Evolutionary conservation across 2,797 vertebrate species (phyloP), one percentile per base, ranked within the genome.

Genomic region (Leptoclinus maculatus): DNA sequence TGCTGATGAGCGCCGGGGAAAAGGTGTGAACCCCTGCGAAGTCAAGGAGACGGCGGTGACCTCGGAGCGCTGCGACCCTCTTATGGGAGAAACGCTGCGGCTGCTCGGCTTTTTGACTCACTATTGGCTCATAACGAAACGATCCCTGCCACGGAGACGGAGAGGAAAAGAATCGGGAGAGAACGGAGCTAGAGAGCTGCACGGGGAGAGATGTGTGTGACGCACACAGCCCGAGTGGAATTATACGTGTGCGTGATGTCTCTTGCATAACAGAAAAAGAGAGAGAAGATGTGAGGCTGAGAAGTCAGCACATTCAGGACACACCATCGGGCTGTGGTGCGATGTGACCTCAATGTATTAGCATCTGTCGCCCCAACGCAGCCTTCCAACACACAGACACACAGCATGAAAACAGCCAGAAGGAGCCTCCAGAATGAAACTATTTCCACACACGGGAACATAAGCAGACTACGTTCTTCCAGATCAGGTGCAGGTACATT

Each of bases 21-120:
- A 49, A 49, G 34, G 19, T 64, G 56, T 69, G 39, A 71, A 74
- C 75, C 82, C 75, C 38, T n/a, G 27, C 27, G 58, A 67, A 77
- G 82, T 88, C 88, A 92, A 92, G 87, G 87, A 89, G 88, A 88
- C 62, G 34, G 57, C 25, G 45, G 36, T 68, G 74, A 91, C 87
- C 87, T 88, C 66, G 1, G 64, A 57, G 25, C 6, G 29, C 25
- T 23, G 75, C 66, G 45, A 45, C 77, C 63, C 70, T 60, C 38
- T 56, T 29, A 53, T 21, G 41, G 63, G 56, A 62, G 54, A 77
- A 80, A 75, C 54, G 47, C 56, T 69, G 74, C 51, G 2, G 54
- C 76, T 65, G 69, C 62, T 25, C 8, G 6, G 66, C 53, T 76
- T 51, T 49, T 53, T 43, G 66, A 63, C 38, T 7, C 54, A 60